phyloP scores from a whole-genome alignment of 2,888 invertebrate genomes.

The Phasia obesa region DNA sequence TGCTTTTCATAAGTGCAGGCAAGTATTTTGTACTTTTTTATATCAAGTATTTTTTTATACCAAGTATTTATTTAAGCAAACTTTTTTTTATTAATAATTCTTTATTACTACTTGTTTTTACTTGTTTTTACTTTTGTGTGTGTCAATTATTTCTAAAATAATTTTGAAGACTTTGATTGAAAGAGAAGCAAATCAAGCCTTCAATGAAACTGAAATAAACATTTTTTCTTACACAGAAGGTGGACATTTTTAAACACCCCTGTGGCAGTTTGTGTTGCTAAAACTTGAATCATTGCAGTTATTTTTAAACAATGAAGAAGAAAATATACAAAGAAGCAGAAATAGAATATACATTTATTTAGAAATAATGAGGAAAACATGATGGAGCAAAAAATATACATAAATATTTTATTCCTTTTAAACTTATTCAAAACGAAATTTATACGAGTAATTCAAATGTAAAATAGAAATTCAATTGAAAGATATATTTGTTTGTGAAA shows the following conservation, averaged over 20 bases:
- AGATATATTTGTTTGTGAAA: too few species aligned
- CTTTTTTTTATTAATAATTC: neutral
- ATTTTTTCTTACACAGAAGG: slow-evolving; percentile 7
- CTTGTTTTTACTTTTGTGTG: too few species aligned
- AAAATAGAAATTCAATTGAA: too few species aligned
- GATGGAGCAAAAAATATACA: neutral
- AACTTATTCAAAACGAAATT: too few species aligned
- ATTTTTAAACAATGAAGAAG: neutral
- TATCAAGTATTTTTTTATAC: too few species aligned
- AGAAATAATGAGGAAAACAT: neutral
- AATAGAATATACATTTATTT: neutral
- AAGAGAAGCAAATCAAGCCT: neutral
- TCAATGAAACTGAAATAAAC: neutral
- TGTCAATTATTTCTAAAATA: neutral
- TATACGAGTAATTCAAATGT: neutral
- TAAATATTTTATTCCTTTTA: neutral
- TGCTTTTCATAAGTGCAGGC: too few species aligned
- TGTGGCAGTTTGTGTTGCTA: neutral
- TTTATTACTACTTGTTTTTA: neutral
- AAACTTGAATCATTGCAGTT: neutral
- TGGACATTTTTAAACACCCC: slow-evolving; percentile 37
- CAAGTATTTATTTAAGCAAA: too few species aligned
- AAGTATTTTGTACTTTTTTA: too few species aligned
- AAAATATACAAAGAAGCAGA: neutral
- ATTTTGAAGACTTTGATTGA: neutral